Conservation (phyloP, 2,113 vertebrate species). For the Tringa solitaria region DNA sequence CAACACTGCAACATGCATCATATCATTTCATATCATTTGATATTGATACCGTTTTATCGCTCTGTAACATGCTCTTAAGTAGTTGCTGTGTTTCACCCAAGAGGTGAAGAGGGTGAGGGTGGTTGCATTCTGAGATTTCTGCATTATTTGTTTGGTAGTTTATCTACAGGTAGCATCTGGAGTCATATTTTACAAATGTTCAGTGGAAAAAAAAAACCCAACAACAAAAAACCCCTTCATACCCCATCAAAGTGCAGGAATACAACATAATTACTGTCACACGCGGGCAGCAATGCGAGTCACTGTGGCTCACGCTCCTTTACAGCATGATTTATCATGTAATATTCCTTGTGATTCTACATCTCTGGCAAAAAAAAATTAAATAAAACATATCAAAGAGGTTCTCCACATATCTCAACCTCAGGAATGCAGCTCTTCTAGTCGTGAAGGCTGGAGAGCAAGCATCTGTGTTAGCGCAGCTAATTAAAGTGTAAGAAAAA, state of each 20-base stretch:
- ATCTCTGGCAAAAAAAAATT: background rate
- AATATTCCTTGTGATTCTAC: background rate
- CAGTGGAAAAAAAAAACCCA: background rate
- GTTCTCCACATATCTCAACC: slow-evolving; percentile 2
- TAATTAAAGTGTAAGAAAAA: slow-evolving; percentile 41
- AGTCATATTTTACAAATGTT: background rate
- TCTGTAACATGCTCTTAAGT: background rate
- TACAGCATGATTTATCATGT: background rate
- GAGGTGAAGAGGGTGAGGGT: background rate
- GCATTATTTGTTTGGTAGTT: background rate
- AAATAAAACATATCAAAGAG: slow-evolving; percentile 24
- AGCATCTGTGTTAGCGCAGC: background rate
- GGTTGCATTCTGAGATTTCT: background rate
- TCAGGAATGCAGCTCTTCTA: slow-evolving; percentile 40
- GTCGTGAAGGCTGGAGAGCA: background rate
- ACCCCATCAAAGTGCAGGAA: background rate
- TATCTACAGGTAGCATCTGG: background rate
- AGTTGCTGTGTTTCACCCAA: background rate
- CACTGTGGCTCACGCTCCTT: background rate
- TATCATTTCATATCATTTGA: background rate
- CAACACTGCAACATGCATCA: fast-evolving
- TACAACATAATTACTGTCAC: background rate
- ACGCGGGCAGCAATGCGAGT: background rate
- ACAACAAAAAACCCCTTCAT: background rate
- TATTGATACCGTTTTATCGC: background rate